Conservation (phyloP, 2,888 invertebrate species). For the Iselma pallidipennis region DNA sequence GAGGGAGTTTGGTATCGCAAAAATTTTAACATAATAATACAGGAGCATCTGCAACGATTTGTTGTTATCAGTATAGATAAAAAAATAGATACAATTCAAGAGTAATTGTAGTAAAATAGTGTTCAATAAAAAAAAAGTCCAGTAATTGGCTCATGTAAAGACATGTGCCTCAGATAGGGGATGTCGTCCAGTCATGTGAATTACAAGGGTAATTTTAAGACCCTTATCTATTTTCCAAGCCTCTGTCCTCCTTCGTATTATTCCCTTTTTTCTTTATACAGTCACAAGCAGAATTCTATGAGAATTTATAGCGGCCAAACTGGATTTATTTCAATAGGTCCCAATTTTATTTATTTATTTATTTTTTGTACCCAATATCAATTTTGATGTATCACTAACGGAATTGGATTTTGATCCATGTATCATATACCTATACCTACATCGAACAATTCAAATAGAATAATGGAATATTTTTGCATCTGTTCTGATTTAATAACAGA, state of each 20-base stretch:
- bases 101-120: too few species aligned
- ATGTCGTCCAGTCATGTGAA: background rate
- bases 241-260: background rate
- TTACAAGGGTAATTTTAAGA: background rate
- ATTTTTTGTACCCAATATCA: background rate
- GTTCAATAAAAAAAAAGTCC: too few species aligned
- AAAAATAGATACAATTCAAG: too few species aligned
- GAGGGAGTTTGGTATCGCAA: background rate
- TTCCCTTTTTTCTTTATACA: background rate
- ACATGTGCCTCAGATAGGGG: background rate
- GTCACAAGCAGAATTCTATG: background rate
- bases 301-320: slow-evolving; percentile 17
- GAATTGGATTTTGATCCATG: background rate
- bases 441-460: background rate
- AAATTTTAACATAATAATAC: background rate
- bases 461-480: background rate
- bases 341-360: background rate
- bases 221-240: background rate
- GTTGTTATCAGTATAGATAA: background rate
- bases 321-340: slow-evolving; percentile 9
- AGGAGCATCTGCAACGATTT: background rate
- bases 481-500: background rate
- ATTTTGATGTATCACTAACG: background rate
- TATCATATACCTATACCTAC: background rate
- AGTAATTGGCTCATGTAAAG: background rate